Conservation (phyloP, 2,797 vertebrate genomes). For the Syndactyla subalaris region DNA sequence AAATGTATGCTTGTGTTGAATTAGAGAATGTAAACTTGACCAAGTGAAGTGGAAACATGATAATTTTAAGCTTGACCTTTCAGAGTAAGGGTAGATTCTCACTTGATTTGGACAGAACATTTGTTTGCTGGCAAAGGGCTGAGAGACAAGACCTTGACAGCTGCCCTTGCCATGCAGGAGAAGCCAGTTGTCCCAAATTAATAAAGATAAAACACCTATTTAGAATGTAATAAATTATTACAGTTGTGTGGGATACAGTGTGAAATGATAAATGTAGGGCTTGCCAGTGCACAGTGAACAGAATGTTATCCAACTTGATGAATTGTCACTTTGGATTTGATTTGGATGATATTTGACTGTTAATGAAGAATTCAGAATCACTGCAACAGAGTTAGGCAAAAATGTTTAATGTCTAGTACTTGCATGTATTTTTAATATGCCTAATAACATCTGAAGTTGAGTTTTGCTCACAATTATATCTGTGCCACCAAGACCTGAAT, state of each 20-base stretch:
- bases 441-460: constrained; percentile 63
- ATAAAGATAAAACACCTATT: neutral
- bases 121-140: neutral
- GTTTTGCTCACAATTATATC: constrained; percentile 67
- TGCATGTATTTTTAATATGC: constrained; percentile 64
- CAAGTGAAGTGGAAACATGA: neutral
- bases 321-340: constrained; percentile 62
- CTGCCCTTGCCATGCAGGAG: neutral
- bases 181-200: neutral
- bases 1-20: neutral
- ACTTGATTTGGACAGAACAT: neutral
- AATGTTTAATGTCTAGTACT: constrained; percentile 59
- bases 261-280: neutral
- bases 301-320: neutral
- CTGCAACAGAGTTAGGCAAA: constrained; percentile 33
- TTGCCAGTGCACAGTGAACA: neutral
- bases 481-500: constrained; percentile 40
- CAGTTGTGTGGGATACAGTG: neutral
- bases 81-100: neutral
- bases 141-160: neutral
- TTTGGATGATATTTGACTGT: neutral
- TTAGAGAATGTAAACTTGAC: neutral
- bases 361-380: constrained; percentile 46
- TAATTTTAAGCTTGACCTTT: constrained; percentile 1
- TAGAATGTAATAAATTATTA: neutral